Evolutionary conservation across 2,888 invertebrate genomes (phyloP).

Genomic region (Cosmorhoe ocellata): DNA sequence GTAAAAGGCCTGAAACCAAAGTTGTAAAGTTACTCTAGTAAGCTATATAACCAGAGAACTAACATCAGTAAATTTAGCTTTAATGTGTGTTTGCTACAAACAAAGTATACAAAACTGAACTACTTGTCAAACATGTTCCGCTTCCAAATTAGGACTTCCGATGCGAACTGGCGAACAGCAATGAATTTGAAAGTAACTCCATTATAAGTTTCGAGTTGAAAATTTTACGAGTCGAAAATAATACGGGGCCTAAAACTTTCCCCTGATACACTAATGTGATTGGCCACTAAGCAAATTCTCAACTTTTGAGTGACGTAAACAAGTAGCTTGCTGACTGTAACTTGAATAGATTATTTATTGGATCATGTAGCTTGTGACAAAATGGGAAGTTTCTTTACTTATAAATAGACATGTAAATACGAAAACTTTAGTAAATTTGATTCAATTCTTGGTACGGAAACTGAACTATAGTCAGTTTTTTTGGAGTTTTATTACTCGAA

Average conservation of each 20-base stretch:
- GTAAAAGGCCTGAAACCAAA: not conserved
- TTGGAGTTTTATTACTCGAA: no score
- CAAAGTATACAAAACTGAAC: not conserved
- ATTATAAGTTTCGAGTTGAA: slow-evolving; percentile 69
- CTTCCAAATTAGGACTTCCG: slow-evolving; percentile 49
- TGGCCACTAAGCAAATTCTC: slow-evolving; percentile 59
- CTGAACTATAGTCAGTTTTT: no score
- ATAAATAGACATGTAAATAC: no score
- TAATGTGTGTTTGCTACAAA: not conserved
- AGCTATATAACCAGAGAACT: not conserved
- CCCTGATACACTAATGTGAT: slow-evolving; percentile 67
- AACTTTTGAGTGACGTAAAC: slow-evolving; percentile 67
- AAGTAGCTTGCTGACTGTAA: slow-evolving; percentile 39
- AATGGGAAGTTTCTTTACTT: not conserved
- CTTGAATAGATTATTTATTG: slow-evolving; percentile 31
- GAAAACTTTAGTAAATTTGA: no score
- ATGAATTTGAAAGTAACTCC: slow-evolving; percentile 74
- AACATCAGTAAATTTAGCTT: not conserved
- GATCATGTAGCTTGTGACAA: slow-evolving; percentile 4
- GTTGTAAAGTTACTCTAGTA: not conserved
- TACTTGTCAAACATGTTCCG: slow-evolving; percentile 40
- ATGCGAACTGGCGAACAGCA: slow-evolving; percentile 45
- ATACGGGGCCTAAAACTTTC: slow-evolving; percentile 57
- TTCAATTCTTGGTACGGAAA: no score
- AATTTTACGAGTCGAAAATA: slow-evolving; percentile 64